A percentile compares a stretch with the other conserved stretches of the same genome.
phyloP scores from a whole-genome alignment of 2,888 invertebrate genomes.

The Belgica antarctica region DNA sequence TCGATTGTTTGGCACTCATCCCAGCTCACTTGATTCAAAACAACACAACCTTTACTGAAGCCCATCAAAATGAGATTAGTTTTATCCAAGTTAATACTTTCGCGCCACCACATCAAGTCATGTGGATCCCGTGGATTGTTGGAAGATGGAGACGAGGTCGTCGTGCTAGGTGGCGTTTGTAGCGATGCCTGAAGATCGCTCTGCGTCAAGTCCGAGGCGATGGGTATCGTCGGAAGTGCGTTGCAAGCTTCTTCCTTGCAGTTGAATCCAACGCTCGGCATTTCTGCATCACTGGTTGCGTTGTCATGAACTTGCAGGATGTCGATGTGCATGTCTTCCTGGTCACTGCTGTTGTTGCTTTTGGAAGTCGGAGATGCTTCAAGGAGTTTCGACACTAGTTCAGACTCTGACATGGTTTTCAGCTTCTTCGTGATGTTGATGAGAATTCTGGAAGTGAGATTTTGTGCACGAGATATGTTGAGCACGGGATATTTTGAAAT shows the following conservation, averaged over 20 bases:
- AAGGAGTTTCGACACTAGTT: conserved; percentile 51
- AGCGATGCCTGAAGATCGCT: conserved; percentile 35
- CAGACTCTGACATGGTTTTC: conserved; percentile 60
- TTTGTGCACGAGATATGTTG: no score
- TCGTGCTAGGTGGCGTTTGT: conserved; percentile 45
- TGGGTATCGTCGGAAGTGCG: conserved; percentile 45
- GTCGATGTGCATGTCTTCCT: conserved; percentile 60
- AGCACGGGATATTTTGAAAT: no score
- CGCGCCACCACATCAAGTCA: conserved; percentile 62
- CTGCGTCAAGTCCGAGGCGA: conserved; percentile 36
- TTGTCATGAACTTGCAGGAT: conserved; percentile 59
- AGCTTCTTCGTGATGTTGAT: conserved; percentile 60
- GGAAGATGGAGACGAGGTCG: conserved; percentile 46
- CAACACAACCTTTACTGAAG: conserved; percentile 92
- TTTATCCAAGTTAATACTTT: conserved; percentile 60
- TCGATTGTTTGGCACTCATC: no score
- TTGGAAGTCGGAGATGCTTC: conserved; percentile 17
- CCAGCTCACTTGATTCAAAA: conserved; percentile 75
- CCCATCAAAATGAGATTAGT: conserved; percentile 67
- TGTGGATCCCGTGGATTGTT: conserved; percentile 45
- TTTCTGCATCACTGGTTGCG: conserved; percentile 53
- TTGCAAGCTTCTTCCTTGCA: conserved; percentile 47
- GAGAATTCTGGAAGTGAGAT: conserved; percentile 55
- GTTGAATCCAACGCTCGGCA: conserved; percentile 47
- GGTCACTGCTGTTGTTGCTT: conserved; percentile 31